Evolutionary conservation across 2,797 vertebrate species (phyloP), one percentile per base, ranked within the genome.

Genomic region (Selene dorsalis): DNA sequence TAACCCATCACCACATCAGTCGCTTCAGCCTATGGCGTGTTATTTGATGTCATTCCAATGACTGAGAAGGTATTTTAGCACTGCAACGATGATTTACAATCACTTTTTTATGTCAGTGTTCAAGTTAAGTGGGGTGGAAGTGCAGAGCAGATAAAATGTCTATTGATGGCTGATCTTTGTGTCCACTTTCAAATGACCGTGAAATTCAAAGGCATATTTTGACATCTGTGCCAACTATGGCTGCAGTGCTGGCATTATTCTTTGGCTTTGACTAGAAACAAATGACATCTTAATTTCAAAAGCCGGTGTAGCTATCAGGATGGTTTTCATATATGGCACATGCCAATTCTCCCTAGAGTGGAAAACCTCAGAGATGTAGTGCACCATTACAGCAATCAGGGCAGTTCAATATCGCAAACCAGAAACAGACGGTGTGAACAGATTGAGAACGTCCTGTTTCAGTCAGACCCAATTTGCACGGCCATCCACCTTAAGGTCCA

Each of bases 371-470:
- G 70, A 73, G 86, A 87, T 85, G 88, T 83, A 88, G 86, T 84
- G 84, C 76, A 75, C 83, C 80, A 89, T 91, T 93, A 91, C 84
- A 88, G 91, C 87, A 94, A 95, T 94, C 94, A 93, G 85, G 75
- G 85, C 72, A 84, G 86, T 86, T 92, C 89, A 91, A 92, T 90
- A 92, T 77, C 22, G 63, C 86, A 94, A 94, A 95, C 83, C 87
- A 91, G 88, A 94, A 95, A 91, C 94, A 95, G 93, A 94, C 88
- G 84, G 81, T 87, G 85, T 43, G 89, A 87, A 93, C 92, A 93
- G 91, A 94, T 93, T 92, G 93, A 89, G 92, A 95, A 94, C 80
- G 91, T 94, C 93, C 93, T 92, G 92, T 92, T 94, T 93, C 87
- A 91, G 93, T 95, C 93, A 89, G 82, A 85, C 69, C 83, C 90